Percentiles rank a stretch among this genome's conserved stretches.
Conservation (phyloP, 2,113 vertebrate genomes). For the Coptodon bakossiorum region DNA sequence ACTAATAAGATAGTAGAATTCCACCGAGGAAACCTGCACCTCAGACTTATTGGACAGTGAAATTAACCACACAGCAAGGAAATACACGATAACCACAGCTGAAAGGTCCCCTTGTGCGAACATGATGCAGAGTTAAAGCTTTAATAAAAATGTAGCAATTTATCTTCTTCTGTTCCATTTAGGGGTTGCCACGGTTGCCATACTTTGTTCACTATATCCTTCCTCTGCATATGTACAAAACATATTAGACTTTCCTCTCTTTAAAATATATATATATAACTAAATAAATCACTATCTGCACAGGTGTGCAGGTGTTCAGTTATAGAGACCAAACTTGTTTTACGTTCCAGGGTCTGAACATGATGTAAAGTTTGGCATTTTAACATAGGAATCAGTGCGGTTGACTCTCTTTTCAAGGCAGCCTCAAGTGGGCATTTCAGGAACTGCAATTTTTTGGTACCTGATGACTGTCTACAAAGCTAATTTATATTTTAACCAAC, state of each 20-base stretch:
- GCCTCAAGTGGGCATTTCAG: no score
- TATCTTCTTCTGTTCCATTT: neutral
- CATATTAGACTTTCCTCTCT: neutral
- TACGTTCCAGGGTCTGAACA: neutral
- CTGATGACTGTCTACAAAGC: neutral
- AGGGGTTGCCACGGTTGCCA: neutral
- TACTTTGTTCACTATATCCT: neutral
- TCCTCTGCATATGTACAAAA: neutral
- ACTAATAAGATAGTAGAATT: neutral
- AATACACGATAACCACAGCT: neutral
- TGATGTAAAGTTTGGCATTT: neutral
- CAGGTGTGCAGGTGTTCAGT: neutral
- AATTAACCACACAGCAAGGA: neutral
- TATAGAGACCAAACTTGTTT: neutral
- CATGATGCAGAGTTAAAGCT: neutral
- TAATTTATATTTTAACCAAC: neutral
- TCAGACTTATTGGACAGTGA: neutral
- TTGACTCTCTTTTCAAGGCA: neutral
- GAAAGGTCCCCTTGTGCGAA: neutral
- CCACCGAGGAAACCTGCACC: neutral
- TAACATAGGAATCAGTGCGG: no score
- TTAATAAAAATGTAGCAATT: neutral
- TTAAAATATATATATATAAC: neutral
- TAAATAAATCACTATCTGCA: neutral
- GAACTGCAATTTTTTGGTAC: neutral